Percentiles rank a stretch among this genome's conserved stretches.
These are phyloP conservation scores for Stenopsyche tienmushanensis DNA, from an alignment of 1,140 invertebrate genomes.

Conservation along the genomic window DNA sequence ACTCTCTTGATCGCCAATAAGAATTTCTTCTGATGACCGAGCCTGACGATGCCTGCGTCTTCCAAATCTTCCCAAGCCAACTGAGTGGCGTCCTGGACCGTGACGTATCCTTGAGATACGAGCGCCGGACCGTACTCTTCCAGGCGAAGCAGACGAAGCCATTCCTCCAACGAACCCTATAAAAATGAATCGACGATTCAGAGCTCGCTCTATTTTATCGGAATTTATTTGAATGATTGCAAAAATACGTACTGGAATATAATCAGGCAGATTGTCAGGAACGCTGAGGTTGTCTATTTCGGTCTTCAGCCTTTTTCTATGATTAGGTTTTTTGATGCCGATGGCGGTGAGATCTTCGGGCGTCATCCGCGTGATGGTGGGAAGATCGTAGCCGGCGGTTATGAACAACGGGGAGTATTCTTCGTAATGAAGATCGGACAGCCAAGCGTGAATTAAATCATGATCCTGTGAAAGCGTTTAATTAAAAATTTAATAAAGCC, in stretches of 20 bases:
- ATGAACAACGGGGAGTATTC: constrained; percentile 94
- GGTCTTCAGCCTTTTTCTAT: constrained; percentile 92
- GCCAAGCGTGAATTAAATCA: constrained; percentile 92
- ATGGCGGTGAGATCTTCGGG: constrained; percentile 88
- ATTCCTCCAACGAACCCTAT: constrained; percentile 87
- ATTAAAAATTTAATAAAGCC: too few relatives aligned
- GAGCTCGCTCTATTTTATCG: background rate
- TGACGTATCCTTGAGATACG: constrained; percentile 89
- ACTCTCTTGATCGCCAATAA: constrained; percentile 95
- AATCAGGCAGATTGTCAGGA: constrained; percentile 89
- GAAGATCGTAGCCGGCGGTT: constrained; percentile 95
- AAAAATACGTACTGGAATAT: constrained; percentile 75
- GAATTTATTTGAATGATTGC: too few relatives aligned
- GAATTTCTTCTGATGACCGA: constrained; percentile 98
- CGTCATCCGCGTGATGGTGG: constrained; percentile 96
- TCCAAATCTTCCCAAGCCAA: constrained; percentile 98
- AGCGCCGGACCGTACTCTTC: constrained; percentile 90
- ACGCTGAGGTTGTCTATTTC: constrained; percentile 95
- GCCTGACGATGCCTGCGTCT: constrained; percentile 93
- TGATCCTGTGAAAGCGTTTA: constrained; percentile 66
- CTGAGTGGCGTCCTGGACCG: constrained; percentile 89
- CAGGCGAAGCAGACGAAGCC: constrained; percentile 85
- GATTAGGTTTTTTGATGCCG: constrained; percentile 95
- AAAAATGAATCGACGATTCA: constrained; percentile 36
- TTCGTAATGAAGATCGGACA: constrained; percentile 92